Conservation (phyloP, 2,113 vertebrate genomes). For the Cryptomyrus ogoouensis region DNA sequence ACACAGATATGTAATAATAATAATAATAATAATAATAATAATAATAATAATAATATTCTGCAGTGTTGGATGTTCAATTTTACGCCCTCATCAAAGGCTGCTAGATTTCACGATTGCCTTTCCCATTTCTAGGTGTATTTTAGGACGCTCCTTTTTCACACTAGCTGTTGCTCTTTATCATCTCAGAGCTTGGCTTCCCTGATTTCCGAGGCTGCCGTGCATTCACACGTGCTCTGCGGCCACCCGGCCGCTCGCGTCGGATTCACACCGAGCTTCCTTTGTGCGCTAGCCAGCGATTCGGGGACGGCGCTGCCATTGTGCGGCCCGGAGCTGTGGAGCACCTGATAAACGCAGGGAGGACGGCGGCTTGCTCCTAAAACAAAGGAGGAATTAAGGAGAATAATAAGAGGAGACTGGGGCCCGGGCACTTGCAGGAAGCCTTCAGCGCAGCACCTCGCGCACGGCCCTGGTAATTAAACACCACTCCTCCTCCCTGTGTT, state of each 20-base stretch:
- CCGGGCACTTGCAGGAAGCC: constrained; percentile 82
- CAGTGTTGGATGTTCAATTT: not conserved
- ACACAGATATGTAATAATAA: not conserved
- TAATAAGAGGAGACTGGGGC: constrained; percentile 54
- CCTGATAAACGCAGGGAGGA: constrained; percentile 86
- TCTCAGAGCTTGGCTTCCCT: not conserved
- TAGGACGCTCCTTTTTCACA: not conserved
- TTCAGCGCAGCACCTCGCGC: constrained; percentile 72
- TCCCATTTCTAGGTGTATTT: not conserved
- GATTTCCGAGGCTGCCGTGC: not conserved
- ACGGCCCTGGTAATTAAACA: constrained; percentile 78
- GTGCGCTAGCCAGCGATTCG: constrained; percentile 36
- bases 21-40: not conserved
- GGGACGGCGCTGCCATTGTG: not conserved
- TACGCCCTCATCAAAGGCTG: not conserved
- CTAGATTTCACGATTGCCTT: not conserved
- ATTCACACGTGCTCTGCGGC: not conserved
- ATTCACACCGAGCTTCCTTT: constrained; percentile 66
- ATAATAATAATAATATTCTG: not conserved
- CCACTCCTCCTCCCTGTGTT: constrained; percentile 71
- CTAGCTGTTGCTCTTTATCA: not conserved
- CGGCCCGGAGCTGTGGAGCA: constrained; percentile 59
- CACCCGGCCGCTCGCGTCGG: not conserved
- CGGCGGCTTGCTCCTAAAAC: constrained; percentile 82
- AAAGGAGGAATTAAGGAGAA: constrained; percentile 82